Evolutionary conservation across 2,797 vertebrate genomes (phyloP).

Genomic region (Paratrypauchen microcephalus): DNA sequence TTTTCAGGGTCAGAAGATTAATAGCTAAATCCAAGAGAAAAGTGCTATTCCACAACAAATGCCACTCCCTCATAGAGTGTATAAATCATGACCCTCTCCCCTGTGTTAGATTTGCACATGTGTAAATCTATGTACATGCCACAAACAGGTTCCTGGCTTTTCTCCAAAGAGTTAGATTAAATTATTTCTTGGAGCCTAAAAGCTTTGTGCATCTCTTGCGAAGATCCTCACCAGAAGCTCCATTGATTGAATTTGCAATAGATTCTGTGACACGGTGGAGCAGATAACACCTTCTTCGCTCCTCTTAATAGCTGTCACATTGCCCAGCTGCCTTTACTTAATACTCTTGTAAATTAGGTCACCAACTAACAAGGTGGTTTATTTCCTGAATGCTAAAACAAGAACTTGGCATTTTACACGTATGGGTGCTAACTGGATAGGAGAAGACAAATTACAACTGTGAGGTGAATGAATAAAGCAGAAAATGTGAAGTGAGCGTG

Average conservation of each 20-base stretch:
- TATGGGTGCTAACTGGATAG: neutral
- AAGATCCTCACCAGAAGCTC: slow-evolving; percentile 24
- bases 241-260: slow-evolving; percentile 49
- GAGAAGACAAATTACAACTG: neutral
- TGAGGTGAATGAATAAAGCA: no score
- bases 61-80: neutral
- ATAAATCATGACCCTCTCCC: neutral
- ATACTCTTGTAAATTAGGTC: slow-evolving; percentile 13
- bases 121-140: slow-evolving; percentile 15
- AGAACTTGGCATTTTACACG: neutral
- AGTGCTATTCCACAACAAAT: neutral
- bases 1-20: no score
- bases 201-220: slow-evolving; percentile 31
- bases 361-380: slow-evolving; percentile 15
- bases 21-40: neutral
- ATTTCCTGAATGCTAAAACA: slow-evolving; percentile 11
- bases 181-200: slow-evolving; percentile 34
- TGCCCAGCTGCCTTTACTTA: slow-evolving; percentile 15
- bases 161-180: slow-evolving; percentile 46
- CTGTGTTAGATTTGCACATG: no score
- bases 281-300: slow-evolving; percentile 27
- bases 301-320: slow-evolving; percentile 31
- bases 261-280: slow-evolving; percentile 42
- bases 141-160: slow-evolving; percentile 38
- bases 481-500: no score